These are phyloP conservation scores for Lithophane socia DNA, from an alignment of 2,888 invertebrate species.

Conservation along the genomic window DNA sequence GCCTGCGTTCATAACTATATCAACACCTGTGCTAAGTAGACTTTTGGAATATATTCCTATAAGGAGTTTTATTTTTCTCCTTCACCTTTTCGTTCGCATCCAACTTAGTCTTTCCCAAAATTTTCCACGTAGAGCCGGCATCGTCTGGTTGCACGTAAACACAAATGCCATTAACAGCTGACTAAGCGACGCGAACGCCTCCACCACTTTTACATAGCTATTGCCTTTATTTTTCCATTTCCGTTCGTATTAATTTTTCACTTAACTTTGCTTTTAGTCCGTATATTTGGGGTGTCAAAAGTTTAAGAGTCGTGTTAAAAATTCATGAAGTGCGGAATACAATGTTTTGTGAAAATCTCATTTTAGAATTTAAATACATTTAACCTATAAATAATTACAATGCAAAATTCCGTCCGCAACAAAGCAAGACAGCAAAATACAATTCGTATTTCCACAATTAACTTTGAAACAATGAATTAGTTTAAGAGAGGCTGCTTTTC, in stretches of 20 bases:
- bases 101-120: slow-evolving; percentile 63
- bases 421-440: slow-evolving; percentile 20
- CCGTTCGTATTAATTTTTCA: slow-evolving; percentile 62
- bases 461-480: slow-evolving; percentile 43
- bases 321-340: slow-evolving; percentile 23
- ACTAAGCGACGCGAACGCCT: slow-evolving; percentile 72
- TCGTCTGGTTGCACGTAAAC: slow-evolving; percentile 74
- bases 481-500: slow-evolving; percentile 45
- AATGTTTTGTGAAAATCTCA: slow-evolving; percentile 30
- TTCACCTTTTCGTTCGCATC: slow-evolving; percentile 45
- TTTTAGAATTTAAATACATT: slow-evolving; percentile 21
- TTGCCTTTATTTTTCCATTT: slow-evolving; percentile 69
- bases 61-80: slow-evolving; percentile 3
- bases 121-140: slow-evolving; percentile 56
- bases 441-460: slow-evolving; percentile 39
- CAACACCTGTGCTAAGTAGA: not conserved
- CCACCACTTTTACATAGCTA: slow-evolving; percentile 64
- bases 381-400: not conserved
- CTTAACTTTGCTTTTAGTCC: slow-evolving; percentile 47
- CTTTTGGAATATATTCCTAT: not conserved
- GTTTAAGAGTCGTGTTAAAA: slow-evolving; percentile 32
- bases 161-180: slow-evolving; percentile 80
- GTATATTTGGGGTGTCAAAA: slow-evolving; percentile 26
- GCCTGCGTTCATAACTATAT: too few species aligned
- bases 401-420: slow-evolving; percentile 20